Base-by-base conservation (phyloP, 2,113 vertebrate genomes). In the Corydoras maculifer region DNA sequence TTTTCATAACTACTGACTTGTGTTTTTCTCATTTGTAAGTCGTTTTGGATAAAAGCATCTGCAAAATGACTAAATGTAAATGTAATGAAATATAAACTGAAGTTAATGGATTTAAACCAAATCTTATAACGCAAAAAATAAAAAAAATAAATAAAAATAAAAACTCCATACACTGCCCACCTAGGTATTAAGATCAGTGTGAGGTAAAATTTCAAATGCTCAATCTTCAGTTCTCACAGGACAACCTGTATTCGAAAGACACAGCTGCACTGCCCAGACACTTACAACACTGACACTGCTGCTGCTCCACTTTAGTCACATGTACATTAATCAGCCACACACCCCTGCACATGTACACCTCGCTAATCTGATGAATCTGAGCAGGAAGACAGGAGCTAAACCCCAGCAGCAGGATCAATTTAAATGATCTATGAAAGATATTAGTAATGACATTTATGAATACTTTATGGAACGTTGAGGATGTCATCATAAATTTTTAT, bases 401-500 rank as follows among this genome's bases (percentile, higher is more conserved):
- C 84, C 81, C 81, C 79, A 84, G 83, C 88, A 87, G 86, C 87
- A 64, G 78, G 85, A 91, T 90, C 90, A 87, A 90, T 90, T 90
- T 85, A 85, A 82, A 87, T 89, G 89, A 90, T 90, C 87, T 89
- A 90, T 90, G 84, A 85, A 91, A 84, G 87, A 87, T 89, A 90
- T 90, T 89, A 89, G 86, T 86, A 86, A 90, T 90, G 90, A 89
- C 89, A 90, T 91, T 91, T 89, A 90, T 91, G 88, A 90, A 90
- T 91, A 88, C 89, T 91, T 91, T 84, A 90, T 91, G 82, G 84
- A 85, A 87, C 81, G 86, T 86, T 85, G 87, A 86, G 83, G 87
- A 89, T 87, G 88, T 87, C 87, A 85, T 90, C 87, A 88, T 90
- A 84, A 80, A 89, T 89, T 88, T 88, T 89, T 87, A 90, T 88